A percentile compares a stretch with the other conserved stretches of the same genome.
Evolutionary conservation across 2,888 invertebrate genomes (phyloP).

Genomic region (Neoitamus cyanurus): DNA sequence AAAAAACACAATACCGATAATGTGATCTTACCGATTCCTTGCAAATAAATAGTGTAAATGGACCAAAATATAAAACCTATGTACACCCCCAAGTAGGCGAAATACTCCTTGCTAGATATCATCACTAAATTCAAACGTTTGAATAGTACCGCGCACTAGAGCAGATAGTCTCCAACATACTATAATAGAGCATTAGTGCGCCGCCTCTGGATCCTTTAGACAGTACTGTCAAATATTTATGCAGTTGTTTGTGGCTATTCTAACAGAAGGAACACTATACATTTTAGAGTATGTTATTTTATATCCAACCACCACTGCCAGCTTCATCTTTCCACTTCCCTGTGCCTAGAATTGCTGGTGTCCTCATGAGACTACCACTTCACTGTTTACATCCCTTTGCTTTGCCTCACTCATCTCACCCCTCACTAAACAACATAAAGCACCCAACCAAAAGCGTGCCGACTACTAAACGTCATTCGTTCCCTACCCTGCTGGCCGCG

Average conservation of each 20-base stretch:
- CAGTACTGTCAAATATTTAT: background rate
- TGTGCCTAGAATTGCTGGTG: background rate
- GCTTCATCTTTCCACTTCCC: background rate
- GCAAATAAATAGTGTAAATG: slow-evolving; percentile 48
- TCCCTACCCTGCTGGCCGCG: background rate
- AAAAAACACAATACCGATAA: background rate
- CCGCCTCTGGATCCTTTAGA: background rate
- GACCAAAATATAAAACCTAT: slow-evolving; percentile 57
- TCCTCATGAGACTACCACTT: background rate
- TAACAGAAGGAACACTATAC: background rate
- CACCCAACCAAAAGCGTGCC: background rate
- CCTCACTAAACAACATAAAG: background rate
- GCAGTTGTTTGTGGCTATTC: background rate
- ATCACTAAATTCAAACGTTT: background rate
- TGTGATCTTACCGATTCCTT: slow-evolving; percentile 46
- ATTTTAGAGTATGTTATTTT: background rate
- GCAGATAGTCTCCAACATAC: background rate
- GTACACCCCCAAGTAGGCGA: slow-evolving; percentile 61
- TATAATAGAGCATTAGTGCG: background rate
- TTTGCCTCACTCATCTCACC: too few relatives aligned
- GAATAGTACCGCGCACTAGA: background rate
- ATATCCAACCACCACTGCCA: background rate
- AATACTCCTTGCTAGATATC: slow-evolving; percentile 57
- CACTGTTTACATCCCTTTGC: background rate
- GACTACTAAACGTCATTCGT: background rate